Conservation (phyloP, 2,113 vertebrate species). For the Charadrius vociferus region DNA sequence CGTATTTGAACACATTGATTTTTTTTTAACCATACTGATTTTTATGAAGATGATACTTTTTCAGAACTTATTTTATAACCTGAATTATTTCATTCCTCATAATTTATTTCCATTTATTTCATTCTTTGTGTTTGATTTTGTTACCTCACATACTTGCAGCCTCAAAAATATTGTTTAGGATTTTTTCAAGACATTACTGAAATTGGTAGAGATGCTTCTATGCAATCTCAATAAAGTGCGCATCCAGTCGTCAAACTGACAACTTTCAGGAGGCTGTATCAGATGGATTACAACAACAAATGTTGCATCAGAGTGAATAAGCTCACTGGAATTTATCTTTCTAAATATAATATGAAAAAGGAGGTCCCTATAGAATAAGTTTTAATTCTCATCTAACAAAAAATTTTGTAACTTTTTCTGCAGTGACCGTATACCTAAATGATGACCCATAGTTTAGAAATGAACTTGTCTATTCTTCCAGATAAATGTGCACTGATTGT, state of each 20-base stretch:
- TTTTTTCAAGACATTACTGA: conserved; percentile 16
- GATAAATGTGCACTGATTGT: background rate
- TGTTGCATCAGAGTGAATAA: background rate
- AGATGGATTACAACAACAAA: background rate
- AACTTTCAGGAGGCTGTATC: background rate
- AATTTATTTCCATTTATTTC: conserved; percentile 28
- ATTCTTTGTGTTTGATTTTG: conserved; percentile 46
- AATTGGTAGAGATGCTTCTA: background rate
- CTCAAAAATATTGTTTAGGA: background rate
- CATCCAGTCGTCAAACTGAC: background rate
- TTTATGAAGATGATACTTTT: background rate
- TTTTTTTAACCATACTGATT: background rate
- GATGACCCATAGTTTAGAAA: background rate
- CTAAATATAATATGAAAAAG: background rate
- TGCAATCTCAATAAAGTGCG: conserved; percentile 27
- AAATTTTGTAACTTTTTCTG: background rate
- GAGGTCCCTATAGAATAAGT: background rate
- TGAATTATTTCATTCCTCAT: background rate
- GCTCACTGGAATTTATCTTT: background rate
- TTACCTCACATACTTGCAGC: conserved; percentile 19
- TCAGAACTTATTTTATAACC: background rate
- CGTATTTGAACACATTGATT: background rate
- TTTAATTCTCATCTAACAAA: background rate
- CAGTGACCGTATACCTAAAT: background rate
- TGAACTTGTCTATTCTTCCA: background rate